These are phyloP conservation scores for Pseudolaguvia tuberculata DNA, from an alignment of 2,113 vertebrate species.

Conservation along the genomic window DNA sequence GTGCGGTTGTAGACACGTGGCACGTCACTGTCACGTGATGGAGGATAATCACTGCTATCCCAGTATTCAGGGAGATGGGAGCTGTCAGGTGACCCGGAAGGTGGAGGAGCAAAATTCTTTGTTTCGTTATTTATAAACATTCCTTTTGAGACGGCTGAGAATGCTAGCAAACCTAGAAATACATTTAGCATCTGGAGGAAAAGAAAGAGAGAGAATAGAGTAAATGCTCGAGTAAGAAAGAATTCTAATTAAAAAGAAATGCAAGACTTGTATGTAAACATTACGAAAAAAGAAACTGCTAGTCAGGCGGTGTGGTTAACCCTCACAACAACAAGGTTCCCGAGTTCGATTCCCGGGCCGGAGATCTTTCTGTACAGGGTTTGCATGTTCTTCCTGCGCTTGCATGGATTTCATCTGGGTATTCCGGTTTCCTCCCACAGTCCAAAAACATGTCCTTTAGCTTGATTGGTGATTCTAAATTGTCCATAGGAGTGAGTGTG, in stretches of 20 bases:
- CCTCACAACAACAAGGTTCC: too few relatives aligned
- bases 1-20: neutral
- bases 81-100: neutral
- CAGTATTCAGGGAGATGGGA: conserved; percentile 9
- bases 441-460: too few relatives aligned
- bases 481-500: too few relatives aligned
- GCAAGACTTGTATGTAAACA: neutral
- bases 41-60: neutral
- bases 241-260: neutral
- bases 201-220: neutral
- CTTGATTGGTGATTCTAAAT: too few relatives aligned
- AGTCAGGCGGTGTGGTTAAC: too few relatives aligned
- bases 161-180: conserved; percentile 40
- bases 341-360: too few relatives aligned
- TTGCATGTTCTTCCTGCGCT: too few relatives aligned
- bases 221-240: neutral
- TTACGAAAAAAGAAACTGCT: neutral
- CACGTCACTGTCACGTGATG: neutral
- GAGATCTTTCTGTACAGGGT: too few relatives aligned
- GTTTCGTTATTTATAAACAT: conserved; percentile 29
- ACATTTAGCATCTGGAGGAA: conserved; percentile 35
- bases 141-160: conserved; percentile 33
- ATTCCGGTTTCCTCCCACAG: too few relatives aligned
- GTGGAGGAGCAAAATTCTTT: conserved; percentile 17
- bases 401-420: too few relatives aligned